Evolutionary conservation across 2,888 invertebrate genomes (phyloP).

Genomic region (Metopia argyrocephala): DNA sequence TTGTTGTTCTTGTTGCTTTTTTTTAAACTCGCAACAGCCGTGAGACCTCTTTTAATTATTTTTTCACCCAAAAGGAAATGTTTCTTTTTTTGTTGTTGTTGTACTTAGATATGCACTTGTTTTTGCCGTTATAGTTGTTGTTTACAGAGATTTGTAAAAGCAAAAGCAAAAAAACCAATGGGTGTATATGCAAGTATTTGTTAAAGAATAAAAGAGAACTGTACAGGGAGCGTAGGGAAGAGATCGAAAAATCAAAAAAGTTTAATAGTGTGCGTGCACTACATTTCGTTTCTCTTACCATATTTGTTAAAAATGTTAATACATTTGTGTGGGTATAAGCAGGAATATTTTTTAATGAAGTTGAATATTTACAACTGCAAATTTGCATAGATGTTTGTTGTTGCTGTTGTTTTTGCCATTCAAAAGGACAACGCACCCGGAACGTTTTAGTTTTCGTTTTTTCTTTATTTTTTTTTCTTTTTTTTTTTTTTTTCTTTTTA

Average conservation of each 20-base stretch:
- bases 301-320: neutral
- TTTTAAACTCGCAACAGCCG: constrained; percentile 55
- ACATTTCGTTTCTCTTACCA: constrained; percentile 10
- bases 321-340: constrained; percentile 7
- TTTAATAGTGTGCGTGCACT: constrained; percentile 37
- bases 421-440: constrained; percentile 50
- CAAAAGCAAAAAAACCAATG: constrained; percentile 11
- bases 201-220: neutral
- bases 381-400: constrained; percentile 22
- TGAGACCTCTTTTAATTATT: constrained; percentile 65
- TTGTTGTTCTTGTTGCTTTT: constrained; percentile 30
- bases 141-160: constrained; percentile 42
- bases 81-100: constrained; percentile 52
- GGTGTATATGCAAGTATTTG: neutral
- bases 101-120: constrained; percentile 6
- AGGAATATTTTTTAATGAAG: constrained; percentile 53
- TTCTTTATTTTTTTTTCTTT: neutral
- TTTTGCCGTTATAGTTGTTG: constrained; percentile 7
- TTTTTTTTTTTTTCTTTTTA: neutral
- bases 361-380: constrained; percentile 52
- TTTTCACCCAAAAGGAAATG: constrained; percentile 63
- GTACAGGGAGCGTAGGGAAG: constrained; percentile 13
- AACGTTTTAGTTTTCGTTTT: constrained; percentile 5
- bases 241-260: neutral
- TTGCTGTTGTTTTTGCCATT: constrained; percentile 5